phyloP scores from a whole-genome alignment of 2,797 vertebrate species.

The Ctenosaura bakeri region DNA sequence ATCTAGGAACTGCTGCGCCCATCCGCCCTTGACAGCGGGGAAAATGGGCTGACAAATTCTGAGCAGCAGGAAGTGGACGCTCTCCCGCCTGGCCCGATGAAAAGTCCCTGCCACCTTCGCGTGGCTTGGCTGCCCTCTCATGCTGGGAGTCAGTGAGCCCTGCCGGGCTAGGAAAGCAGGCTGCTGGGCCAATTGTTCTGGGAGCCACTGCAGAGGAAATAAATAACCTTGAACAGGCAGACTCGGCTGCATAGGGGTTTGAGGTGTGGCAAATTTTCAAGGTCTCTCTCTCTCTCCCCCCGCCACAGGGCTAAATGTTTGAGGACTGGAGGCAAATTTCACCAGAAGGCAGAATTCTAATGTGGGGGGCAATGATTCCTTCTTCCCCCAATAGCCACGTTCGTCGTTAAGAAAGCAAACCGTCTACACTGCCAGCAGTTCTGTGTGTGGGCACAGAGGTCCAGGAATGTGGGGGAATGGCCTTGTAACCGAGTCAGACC shows the following conservation, averaged over 20 bases:
- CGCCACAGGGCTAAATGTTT: no score
- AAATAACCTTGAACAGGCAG: neutral
- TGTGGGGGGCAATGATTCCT: no score
- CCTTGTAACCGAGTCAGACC: no score
- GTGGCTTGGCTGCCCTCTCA: slow-evolving; percentile 81
- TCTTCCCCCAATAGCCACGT: neutral
- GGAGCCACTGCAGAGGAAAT: neutral
- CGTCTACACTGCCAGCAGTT: no score
- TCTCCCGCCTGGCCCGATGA: slow-evolving; percentile 85
- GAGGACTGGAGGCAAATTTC: no score
- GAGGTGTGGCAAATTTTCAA: no score
- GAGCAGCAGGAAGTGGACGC: slow-evolving; percentile 79
- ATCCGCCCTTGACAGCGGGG: slow-evolving; percentile 83
- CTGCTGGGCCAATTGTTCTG: neutral
- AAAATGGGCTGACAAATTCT: slow-evolving; percentile 85
- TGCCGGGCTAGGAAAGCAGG: neutral
- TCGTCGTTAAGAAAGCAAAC: neutral
- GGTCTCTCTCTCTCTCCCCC: no score
- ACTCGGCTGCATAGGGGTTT: no score
- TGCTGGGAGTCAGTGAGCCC: slow-evolving; percentile 77
- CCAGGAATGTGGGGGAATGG: no score
- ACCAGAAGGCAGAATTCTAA: no score
- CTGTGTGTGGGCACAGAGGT: no score
- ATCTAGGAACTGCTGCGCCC: slow-evolving; percentile 67
- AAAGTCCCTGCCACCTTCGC: slow-evolving; percentile 90